Percentiles rank a stretch among this genome's conserved stretches.
Evolutionary conservation across 2,888 invertebrate genomes (phyloP).

Genomic region (Lasius platythorax): DNA sequence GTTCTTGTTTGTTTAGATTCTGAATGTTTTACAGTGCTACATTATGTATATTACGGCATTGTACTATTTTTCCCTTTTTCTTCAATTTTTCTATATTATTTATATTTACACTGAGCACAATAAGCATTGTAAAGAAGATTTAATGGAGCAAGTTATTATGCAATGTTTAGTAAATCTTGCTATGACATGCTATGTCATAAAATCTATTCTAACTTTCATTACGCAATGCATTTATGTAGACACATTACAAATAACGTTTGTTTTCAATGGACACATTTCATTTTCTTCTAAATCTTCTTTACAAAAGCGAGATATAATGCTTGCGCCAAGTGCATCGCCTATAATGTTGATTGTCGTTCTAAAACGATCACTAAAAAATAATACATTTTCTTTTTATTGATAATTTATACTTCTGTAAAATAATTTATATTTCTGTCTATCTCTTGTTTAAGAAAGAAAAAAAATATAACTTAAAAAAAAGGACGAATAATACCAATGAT

Average conservation of each 20-base stretch:
- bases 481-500: not conserved
- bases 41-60: not conserved
- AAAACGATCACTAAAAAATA: conserved; percentile 82
- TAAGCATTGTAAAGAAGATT: not conserved
- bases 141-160: not conserved
- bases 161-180: not conserved
- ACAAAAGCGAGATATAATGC: conserved; percentile 77
- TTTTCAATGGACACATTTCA: not conserved
- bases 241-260: not conserved
- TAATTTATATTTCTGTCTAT: conserved; percentile 4
- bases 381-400: conserved; percentile 13
- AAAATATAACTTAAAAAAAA: not conserved
- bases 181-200: not conserved
- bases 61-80: not conserved
- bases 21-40: not conserved
- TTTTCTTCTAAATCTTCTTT: conserved; percentile 7
- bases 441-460: not conserved
- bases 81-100: not conserved
- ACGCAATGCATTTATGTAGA: not conserved
- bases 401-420: not conserved
- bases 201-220: not conserved
- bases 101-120: not conserved
- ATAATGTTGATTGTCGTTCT: conserved; percentile 83
- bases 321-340: conserved; percentile 82
- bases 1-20: not conserved